Evolutionary conservation across 1,140 invertebrate species (phyloP).

Genomic region (Drosophila trapezifrons): DNA sequence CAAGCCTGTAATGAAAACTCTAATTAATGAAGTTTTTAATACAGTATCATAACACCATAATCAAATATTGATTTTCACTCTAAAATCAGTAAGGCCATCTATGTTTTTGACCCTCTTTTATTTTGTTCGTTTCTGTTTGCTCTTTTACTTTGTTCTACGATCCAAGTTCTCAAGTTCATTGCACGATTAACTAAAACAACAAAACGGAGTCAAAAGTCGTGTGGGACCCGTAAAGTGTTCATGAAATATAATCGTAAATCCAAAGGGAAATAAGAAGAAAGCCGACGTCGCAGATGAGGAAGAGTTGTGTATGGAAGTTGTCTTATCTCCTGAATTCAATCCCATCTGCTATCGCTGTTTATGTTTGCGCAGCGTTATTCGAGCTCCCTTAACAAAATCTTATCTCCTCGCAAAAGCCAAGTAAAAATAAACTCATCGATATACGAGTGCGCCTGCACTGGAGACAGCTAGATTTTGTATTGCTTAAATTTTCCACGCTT

Average conservation of each 20-base stretch:
- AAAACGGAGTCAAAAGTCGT: slow-evolving; percentile 19
- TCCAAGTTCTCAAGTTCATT: slow-evolving; percentile 55
- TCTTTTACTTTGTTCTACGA: slow-evolving; percentile 37
- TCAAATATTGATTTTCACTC: neutral
- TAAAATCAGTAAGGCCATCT: slow-evolving; percentile 4
- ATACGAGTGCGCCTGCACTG: neutral
- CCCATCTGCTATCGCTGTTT: slow-evolving; percentile 24
- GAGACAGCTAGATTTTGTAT: neutral
- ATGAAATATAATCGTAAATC: slow-evolving; percentile 20
- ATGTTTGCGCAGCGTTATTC: slow-evolving; percentile 30
- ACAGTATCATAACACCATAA: no score
- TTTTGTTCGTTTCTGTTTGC: slow-evolving; percentile 25
- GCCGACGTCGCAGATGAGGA: neutral
- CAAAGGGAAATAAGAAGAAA: neutral
- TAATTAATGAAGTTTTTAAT: no score
- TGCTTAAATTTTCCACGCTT: slow-evolving; percentile 51
- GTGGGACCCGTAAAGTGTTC: slow-evolving; percentile 10
- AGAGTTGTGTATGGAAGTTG: neutral
- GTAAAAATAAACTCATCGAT: slow-evolving; percentile 6
- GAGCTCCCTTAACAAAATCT: slow-evolving; percentile 2
- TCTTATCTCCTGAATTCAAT: slow-evolving; percentile 17
- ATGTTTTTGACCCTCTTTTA: slow-evolving; percentile 5
- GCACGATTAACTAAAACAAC: slow-evolving; percentile 72
- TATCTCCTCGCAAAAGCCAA: slow-evolving; percentile 4
- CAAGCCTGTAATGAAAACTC: no score